Conservation (phyloP, 2,888 invertebrate species). For the Mallateleia sp. region DNA sequence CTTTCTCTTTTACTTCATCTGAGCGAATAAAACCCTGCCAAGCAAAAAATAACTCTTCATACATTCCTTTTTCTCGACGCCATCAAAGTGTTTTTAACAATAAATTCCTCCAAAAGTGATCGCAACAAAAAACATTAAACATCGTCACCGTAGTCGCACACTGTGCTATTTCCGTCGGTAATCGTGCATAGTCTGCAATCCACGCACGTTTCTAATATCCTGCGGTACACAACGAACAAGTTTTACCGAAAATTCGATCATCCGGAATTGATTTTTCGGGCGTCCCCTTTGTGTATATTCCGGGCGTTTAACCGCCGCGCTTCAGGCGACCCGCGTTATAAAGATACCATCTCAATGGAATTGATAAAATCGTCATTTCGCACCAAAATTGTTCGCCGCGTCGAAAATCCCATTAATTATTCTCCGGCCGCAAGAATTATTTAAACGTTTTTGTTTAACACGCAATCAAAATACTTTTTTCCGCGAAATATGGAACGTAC, state of each 20-base stretch:
- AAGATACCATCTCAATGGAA: constrained; percentile 50
- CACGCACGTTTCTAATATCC: constrained; percentile 88
- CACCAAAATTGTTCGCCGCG: constrained; percentile 15
- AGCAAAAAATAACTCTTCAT: too few relatives aligned
- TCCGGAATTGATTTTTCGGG: constrained; percentile 66
- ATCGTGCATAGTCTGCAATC: constrained; percentile 85
- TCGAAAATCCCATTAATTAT: constrained; percentile 23
- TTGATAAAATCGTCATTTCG: constrained; percentile 64
- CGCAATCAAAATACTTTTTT: constrained; percentile 19
- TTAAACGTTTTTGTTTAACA: constrained; percentile 34
- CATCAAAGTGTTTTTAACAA: too few relatives aligned
- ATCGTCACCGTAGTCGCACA: constrained; percentile 6
- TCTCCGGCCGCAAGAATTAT: not conserved
- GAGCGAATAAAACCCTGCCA: too few relatives aligned
- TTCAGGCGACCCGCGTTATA: constrained; percentile 24
- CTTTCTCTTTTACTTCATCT: too few relatives aligned
- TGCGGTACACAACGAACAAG: constrained; percentile 69
- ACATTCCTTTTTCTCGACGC: too few relatives aligned
- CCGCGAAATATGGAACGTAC: not conserved
- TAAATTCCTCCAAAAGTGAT: too few relatives aligned
- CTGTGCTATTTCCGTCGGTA: constrained; percentile 80
- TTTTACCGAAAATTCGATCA: constrained; percentile 72
- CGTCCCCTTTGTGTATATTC: constrained; percentile 47
- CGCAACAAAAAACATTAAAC: too few relatives aligned
- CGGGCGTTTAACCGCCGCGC: constrained; percentile 46